A percentile compares a stretch with the other conserved stretches of the same genome.
Conservation (phyloP, 2,113 vertebrate species). For the Dendropsophus ebraccatus region DNA sequence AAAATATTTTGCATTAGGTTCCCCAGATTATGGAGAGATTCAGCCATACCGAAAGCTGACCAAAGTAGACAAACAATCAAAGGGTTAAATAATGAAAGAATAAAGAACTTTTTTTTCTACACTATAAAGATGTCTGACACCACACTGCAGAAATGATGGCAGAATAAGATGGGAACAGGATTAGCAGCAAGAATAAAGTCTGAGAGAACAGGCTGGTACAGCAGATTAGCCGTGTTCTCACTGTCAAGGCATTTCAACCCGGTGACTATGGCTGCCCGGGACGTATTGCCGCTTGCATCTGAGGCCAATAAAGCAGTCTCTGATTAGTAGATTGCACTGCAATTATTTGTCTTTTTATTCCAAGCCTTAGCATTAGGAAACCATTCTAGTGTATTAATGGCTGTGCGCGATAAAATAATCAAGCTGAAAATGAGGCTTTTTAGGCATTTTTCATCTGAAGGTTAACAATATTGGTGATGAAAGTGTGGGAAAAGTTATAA, state of each 20-base stretch:
- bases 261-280: constrained; percentile 59
- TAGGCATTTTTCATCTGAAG: neutral
- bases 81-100: neutral
- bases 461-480: neutral
- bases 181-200: constrained; percentile 58
- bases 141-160: neutral
- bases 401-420: constrained; percentile 10
- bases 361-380: neutral
- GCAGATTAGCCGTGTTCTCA: constrained; percentile 59
- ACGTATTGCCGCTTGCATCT: constrained; percentile 48
- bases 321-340: constrained; percentile 1
- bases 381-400: constrained; percentile 10
- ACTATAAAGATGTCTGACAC: neutral
- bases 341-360: constrained; percentile 4
- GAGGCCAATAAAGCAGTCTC: constrained; percentile 18
- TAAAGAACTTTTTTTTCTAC: neutral
- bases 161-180: constrained; percentile 61
- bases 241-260: constrained; percentile 31
- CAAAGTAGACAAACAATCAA: neutral
- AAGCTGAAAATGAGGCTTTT: neutral
- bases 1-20: neutral
- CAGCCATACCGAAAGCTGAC: neutral
- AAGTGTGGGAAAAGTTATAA: neutral
- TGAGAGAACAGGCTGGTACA: constrained; percentile 61
- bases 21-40: neutral